Base-by-base conservation (phyloP, 2,797 vertebrate genomes). In the Sardinella longiceps region DNA sequence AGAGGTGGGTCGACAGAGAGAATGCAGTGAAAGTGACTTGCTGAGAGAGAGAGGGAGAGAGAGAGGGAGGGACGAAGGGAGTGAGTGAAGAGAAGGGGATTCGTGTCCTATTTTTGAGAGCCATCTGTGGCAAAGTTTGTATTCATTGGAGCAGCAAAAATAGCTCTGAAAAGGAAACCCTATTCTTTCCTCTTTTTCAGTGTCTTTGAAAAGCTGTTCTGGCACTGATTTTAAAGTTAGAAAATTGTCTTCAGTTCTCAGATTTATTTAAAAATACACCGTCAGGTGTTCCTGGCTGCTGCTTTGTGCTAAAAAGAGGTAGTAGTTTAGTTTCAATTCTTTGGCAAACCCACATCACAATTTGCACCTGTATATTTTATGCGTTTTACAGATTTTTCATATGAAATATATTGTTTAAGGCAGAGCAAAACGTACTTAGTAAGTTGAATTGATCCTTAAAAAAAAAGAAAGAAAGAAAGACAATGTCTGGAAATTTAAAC, bases 71-170 rank as follows among this genome's bases (percentile, higher is more conserved):
- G 45, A 46, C 60, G 25, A 1, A 74, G 80, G 6, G 83, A 77
- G 83, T 37, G 51, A 83, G 66, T 66, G 83, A 83, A 63, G 87
- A 84, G 74, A 70, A 83, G 60, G 51, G 80, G 81, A 81, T 84
- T 88, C 85, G 85, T 86, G 82, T 80, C 80, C 87, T 91, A 91
- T 94, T 94, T 95, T 96, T 95, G 93, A 93, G 95, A 95, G 94
- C 96, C 96, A 97, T 97, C 96, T 97, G 96, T 96, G 95, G 94
- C 93, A 94, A 95, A 94, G 94, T 95, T 95, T 95, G 94, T 85
- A 95, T 94, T 95, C 94, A 95, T 92, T 95, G 95, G 93, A 96
- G 94, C 93, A 94, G 94, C 95, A 96, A 95, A 95, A 95, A 95
- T 94, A 95, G 94, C 94, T 92, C 95, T 83, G 84, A 84, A 84